Conservation (phyloP, 1,140 invertebrate species). For the Colletes gigas region DNA sequence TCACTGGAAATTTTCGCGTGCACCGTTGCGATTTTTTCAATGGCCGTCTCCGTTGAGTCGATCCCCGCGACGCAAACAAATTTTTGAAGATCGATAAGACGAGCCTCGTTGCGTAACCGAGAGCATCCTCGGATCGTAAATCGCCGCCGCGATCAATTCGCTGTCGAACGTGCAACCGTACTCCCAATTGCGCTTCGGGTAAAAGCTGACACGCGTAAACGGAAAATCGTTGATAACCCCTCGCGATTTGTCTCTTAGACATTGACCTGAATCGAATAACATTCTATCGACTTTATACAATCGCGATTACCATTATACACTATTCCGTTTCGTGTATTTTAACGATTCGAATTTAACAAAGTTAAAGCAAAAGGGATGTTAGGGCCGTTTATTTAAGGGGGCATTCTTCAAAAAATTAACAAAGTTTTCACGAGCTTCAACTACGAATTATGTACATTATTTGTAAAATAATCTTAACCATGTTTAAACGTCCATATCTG, state of each 20-base stretch:
- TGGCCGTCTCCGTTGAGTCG: not conserved
- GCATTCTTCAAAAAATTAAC: too few species aligned
- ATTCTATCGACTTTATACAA: not conserved
- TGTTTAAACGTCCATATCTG: too few species aligned
- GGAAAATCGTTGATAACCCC: slow-evolving; percentile 40
- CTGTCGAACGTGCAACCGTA: not conserved
- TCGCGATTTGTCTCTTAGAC: slow-evolving; percentile 11
- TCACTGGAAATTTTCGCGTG: slow-evolving; percentile 33
- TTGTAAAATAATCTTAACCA: too few species aligned
- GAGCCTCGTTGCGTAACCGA: not conserved
- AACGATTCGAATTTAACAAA: not conserved
- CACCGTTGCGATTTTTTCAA: not conserved
- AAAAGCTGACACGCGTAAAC: not conserved
- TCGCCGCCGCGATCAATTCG: not conserved
- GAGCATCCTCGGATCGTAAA: not conserved
- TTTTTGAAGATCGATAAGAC: not conserved
- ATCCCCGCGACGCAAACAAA: not conserved
- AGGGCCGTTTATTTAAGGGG: too few species aligned
- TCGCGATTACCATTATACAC: not conserved
- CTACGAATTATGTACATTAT: too few species aligned
- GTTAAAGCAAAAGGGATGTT: too few species aligned
- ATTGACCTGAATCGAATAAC: slow-evolving; percentile 30
- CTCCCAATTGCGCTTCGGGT: not conserved
- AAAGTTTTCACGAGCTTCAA: too few species aligned
- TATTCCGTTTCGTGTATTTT: not conserved